A percentile compares a stretch with the other conserved stretches of the same genome.
Evolutionary conservation across 2,113 vertebrate genomes (phyloP).

Genomic region (Axis porcinus): DNA sequence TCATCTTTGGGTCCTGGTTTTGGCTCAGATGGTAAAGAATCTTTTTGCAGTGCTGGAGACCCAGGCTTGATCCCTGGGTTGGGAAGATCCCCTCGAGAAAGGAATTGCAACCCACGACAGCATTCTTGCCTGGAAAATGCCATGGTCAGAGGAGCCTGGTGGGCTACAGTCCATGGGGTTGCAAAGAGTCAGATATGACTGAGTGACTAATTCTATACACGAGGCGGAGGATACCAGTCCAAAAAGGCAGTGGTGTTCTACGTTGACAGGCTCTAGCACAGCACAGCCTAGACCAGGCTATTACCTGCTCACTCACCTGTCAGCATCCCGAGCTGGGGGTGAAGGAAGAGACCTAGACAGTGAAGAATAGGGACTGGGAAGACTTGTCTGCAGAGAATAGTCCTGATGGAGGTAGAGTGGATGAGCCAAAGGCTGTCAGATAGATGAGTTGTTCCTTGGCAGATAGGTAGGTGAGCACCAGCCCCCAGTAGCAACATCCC

Average conservation of each 20-base stretch:
- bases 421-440: neutral
- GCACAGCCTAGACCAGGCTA: neutral
- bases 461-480: neutral
- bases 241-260: neutral
- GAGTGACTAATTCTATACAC: neutral
- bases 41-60: neutral
- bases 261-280: neutral
- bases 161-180: neutral
- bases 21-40: neutral
- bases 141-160: neutral
- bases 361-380: neutral
- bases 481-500: neutral
- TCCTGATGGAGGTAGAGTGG: neutral
- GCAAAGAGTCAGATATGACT: neutral
- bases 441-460: neutral
- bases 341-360: neutral
- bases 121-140: neutral
- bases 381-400: accelerated
- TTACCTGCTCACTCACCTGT: neutral
- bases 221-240: neutral
- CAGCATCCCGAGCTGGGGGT: neutral
- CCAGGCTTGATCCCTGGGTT: neutral
- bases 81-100: neutral
- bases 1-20: neutral
- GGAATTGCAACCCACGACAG: neutral